Base-by-base conservation (phyloP, 2,888 invertebrate species). In the Adela reaumurella region DNA sequence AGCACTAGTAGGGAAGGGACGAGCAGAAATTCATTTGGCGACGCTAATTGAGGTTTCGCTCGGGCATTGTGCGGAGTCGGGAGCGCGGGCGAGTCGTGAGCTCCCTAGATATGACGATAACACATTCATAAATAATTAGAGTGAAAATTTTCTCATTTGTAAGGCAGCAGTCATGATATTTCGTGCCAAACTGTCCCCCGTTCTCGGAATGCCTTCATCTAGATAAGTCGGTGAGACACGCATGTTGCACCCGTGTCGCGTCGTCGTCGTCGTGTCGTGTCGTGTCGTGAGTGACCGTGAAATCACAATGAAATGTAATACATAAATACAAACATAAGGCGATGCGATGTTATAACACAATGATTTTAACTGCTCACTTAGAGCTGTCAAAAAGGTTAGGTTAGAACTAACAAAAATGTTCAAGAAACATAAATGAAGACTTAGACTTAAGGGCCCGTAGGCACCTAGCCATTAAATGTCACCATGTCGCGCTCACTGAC, bases 41-140 rank as follows among this genome's bases (percentile, higher is more conserved):
- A 8, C n/a, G 35, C 78, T 78, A 78, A 78, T 78, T 78, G 73
- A 74, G 71, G 65, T 73, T 76, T 74, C 70, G 77, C 69, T 76
- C 74, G 6, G 3, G 35, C 35, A 35, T 35, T 35, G 74, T 76
- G 78, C n/a, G n/a, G n/a, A n/a, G n/a, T 77, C 78, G 77, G 77
- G 78, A 70, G 62, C 73, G 73, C 66, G 70, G 73, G 71, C 63
- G 74, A 74, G 68, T 77, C 77, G 78, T 77, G 78, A 76, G 77
- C 70, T 66, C 67, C 60, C 57, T 61, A 76, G 77, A 78, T 78
- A 77, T 78, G 74, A 77, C 65, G 78, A 78, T 78, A 78, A 77
- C 77, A 76, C 78, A 78, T 77, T 78, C 78, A 78, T 78, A 78
- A 78, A 78, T 78, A 78, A 78, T 78, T 78, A 78, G 78, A 78